These are phyloP conservation scores for Lysandra bellargus DNA, from an alignment of 2,888 invertebrate species.

Conservation along the genomic window DNA sequence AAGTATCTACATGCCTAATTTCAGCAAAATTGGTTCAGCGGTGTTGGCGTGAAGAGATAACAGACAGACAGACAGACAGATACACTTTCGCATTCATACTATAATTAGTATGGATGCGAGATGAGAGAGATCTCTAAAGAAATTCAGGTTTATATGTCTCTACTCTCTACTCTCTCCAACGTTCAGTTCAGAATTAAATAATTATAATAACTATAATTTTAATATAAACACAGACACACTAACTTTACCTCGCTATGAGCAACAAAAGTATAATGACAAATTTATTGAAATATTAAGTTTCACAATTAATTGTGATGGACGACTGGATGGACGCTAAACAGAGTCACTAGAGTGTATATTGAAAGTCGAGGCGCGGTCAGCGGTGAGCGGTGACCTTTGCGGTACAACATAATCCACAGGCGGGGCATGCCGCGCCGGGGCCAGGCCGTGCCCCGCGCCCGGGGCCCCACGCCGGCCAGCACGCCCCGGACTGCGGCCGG, in stretches of 20 bases:
- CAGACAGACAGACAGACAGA: too few relatives aligned
- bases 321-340: neutral
- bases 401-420: neutral
- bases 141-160: neutral
- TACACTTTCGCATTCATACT: too few relatives aligned
- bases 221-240: too few relatives aligned
- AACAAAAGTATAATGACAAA: neutral
- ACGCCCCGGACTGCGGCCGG: neutral
- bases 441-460: neutral
- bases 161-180: neutral
- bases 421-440: neutral
- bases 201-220: too few relatives aligned
- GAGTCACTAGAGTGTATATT: neutral
- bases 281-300: neutral
- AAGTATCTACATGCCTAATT: too few relatives aligned
- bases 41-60: too few relatives aligned
- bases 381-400: neutral
- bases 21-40: too few relatives aligned
- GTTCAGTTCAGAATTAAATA: too few relatives aligned
- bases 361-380: neutral
- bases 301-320: neutral
- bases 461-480: neutral
- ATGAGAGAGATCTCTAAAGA: neutral
- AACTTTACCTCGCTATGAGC: too few relatives aligned
- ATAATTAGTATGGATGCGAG: neutral